Conservation (phyloP, 2,888 invertebrate genomes). For the Phengaris arion region DNA sequence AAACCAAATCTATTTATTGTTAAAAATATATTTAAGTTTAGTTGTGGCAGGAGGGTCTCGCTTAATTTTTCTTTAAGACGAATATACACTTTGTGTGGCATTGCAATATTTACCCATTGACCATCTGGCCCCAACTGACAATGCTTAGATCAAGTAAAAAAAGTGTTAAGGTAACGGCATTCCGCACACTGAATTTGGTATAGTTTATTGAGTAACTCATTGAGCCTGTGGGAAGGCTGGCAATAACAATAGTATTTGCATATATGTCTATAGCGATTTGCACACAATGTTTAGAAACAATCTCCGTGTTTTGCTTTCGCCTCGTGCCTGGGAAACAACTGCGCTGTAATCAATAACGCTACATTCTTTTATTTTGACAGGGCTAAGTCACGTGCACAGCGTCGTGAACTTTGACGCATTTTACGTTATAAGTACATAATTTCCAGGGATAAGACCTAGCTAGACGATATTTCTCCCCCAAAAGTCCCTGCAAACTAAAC, state of each 20-base stretch:
- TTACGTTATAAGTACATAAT: too few relatives aligned
- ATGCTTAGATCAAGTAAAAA: background rate
- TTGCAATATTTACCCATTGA: too few relatives aligned
- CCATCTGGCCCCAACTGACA: too few relatives aligned
- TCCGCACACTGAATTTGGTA: slow-evolving; percentile 28
- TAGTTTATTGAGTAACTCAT: slow-evolving; percentile 27
- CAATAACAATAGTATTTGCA: slow-evolving; percentile 44
- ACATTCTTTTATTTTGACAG: slow-evolving; percentile 46
- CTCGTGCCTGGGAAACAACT: slow-evolving; percentile 53
- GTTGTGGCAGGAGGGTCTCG: too few relatives aligned
- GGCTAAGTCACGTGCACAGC: slow-evolving; percentile 9
- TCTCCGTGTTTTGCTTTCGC: slow-evolving; percentile 58
- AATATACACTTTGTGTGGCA: too few relatives aligned
- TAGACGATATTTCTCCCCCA: too few relatives aligned
- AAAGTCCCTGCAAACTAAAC: too few relatives aligned
- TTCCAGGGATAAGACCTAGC: too few relatives aligned
- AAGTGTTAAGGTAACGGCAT: slow-evolving; percentile 15
- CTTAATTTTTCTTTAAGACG: too few relatives aligned
- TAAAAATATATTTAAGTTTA: too few relatives aligned
- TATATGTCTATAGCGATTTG: slow-evolving; percentile 69
- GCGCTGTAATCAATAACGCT: slow-evolving; percentile 47
- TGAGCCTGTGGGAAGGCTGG: slow-evolving; percentile 29
- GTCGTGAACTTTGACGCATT: background rate
- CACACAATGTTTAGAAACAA: slow-evolving; percentile 71
- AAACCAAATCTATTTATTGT: too few relatives aligned